Evolutionary conservation across 1,140 invertebrate genomes (phyloP).

Genomic region (Phymastichus coffea): DNA sequence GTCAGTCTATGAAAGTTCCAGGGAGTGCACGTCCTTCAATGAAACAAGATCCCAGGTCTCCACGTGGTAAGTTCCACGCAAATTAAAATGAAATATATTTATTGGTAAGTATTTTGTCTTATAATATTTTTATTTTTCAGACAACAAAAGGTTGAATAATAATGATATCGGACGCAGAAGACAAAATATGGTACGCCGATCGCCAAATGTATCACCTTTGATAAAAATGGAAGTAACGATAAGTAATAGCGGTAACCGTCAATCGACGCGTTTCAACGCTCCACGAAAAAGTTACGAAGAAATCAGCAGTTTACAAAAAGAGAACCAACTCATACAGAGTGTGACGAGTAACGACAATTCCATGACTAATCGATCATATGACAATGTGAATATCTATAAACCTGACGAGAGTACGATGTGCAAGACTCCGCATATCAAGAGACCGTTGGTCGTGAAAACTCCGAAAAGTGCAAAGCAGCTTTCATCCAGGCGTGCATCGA

Average conservation of each 20-base stretch:
- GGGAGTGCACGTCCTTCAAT: background rate
- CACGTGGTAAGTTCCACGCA: background rate
- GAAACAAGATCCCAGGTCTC: slow-evolving; percentile 7
- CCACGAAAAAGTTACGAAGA: background rate
- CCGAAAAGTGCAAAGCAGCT: slow-evolving; percentile 48
- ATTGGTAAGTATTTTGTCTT: background rate
- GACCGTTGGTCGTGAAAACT: slow-evolving; percentile 47
- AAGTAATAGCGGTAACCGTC: background rate
- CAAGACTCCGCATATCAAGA: slow-evolving; percentile 53
- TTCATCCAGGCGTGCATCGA: slow-evolving; percentile 36
- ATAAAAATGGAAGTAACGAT: slow-evolving; percentile 32
- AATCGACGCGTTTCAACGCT: slow-evolving; percentile 11
- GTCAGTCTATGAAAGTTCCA: slow-evolving; percentile 21
- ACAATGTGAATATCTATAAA: slow-evolving; percentile 33
- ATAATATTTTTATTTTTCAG: background rate
- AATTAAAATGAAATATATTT: background rate
- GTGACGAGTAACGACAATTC: background rate
- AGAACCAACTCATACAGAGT: background rate
- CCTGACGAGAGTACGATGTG: slow-evolving; percentile 30
- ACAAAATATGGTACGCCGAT: slow-evolving; percentile 9
- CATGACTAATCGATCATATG: background rate
- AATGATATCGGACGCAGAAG: slow-evolving; percentile 9
- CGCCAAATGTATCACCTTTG: slow-evolving; percentile 15
- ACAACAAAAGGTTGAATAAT: background rate
- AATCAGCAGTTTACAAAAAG: background rate